A percentile compares a stretch with the other conserved stretches of the same genome.
phyloP scores from a whole-genome alignment of 2,113 vertebrate species.

The Pomatostomus ruficeps region DNA sequence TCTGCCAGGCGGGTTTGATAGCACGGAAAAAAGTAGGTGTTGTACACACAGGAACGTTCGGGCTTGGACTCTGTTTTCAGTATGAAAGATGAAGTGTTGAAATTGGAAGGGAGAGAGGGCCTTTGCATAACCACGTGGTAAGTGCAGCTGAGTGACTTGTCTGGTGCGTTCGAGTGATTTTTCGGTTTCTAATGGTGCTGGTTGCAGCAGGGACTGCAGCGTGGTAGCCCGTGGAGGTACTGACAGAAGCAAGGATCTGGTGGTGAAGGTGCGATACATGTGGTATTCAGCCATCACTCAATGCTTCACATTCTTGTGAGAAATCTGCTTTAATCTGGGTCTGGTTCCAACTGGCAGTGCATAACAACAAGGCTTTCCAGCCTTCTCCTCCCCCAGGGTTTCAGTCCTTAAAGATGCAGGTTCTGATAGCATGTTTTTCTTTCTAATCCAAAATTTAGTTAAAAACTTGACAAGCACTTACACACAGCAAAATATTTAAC shows the following conservation, averaged over 20 bases:
- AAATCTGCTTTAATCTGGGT: constrained; percentile 68
- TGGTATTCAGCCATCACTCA: constrained; percentile 66
- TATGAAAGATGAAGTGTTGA: constrained; percentile 53
- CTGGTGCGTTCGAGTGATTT: background rate
- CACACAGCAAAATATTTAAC: constrained; percentile 56
- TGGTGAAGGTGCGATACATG: constrained; percentile 65
- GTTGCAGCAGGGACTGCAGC: constrained; percentile 22
- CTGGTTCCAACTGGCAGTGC: constrained; percentile 67
- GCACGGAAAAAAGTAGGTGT: constrained; percentile 51
- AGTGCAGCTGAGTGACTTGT: background rate
- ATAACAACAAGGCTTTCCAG: constrained; percentile 68
- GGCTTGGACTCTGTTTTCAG: constrained; percentile 50
- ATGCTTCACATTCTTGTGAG: constrained; percentile 66
- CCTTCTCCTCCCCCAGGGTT: constrained; percentile 65
- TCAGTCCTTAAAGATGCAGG: constrained; percentile 65
- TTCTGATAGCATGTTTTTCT: constrained; percentile 64
- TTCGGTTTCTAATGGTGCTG: background rate
- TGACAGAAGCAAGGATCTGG: constrained; percentile 61
- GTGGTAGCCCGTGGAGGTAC: constrained; percentile 54
- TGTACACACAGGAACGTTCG: constrained; percentile 8
- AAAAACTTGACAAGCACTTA: constrained; percentile 54
- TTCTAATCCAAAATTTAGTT: constrained; percentile 53
- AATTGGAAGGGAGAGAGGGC: constrained; percentile 31
- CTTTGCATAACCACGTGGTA: constrained; percentile 34
- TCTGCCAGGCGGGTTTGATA: constrained; percentile 54